Percentiles rank a stretch among this genome's conserved stretches.
Conservation (phyloP, 2,113 vertebrate species). For the Abramis brama region DNA sequence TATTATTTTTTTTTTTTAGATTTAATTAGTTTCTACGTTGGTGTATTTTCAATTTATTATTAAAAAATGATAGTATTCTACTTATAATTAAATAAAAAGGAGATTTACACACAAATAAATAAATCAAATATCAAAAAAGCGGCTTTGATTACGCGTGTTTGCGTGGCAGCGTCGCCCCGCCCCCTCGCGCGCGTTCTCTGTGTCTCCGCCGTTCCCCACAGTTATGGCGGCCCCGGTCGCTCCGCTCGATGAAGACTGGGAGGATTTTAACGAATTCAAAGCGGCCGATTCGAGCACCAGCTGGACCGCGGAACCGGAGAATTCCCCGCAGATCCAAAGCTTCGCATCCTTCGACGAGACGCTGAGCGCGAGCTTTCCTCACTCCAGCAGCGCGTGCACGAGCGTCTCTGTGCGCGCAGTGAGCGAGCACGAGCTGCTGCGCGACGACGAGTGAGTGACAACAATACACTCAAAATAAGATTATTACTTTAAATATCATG, state of each 20-base stretch:
- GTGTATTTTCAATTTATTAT: neutral
- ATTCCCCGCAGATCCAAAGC: constrained; percentile 76
- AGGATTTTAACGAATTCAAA: constrained; percentile 96
- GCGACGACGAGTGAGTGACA: constrained; percentile 86
- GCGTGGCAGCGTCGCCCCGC: constrained; percentile 1
- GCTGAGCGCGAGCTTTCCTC: constrained; percentile 88
- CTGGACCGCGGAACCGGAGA: constrained; percentile 74
- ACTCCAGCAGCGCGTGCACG: constrained; percentile 78
- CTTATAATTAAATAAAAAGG: too few species aligned
- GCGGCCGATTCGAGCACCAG: constrained; percentile 67
- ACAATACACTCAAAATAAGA: neutral
- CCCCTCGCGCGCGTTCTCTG: neutral
- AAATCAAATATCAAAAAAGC: neutral
- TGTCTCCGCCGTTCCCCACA: constrained; percentile 43
- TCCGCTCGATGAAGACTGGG: constrained; percentile 94
- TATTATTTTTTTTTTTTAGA: too few species aligned
- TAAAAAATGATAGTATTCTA: too few species aligned
- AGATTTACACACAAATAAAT: neutral
- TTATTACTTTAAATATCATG: neutral
- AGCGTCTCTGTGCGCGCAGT: constrained; percentile 84
- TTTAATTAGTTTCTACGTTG: neutral
- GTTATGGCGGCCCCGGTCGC: constrained; percentile 89
- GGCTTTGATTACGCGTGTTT: neutral
- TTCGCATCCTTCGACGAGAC: constrained; percentile 85
- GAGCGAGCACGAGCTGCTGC: constrained; percentile 85